A percentile compares a stretch with the other conserved stretches of the same genome.
Conservation (phyloP, 1,140 invertebrate genomes). For the Parasteatoda tepidariorum region DNA sequence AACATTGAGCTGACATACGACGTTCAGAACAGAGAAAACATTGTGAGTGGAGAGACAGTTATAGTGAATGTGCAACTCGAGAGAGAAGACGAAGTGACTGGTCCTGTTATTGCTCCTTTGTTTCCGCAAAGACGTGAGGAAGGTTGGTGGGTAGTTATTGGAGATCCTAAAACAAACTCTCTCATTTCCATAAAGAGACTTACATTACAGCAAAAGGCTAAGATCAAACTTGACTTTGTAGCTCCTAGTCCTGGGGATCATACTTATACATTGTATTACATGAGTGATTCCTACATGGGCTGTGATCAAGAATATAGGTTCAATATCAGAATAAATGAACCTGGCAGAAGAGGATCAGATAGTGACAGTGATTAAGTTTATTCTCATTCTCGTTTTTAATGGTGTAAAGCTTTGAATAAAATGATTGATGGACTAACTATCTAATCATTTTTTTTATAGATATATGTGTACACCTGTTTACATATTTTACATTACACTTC, state of each 20-base stretch:
- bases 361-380: conserved; percentile 54
- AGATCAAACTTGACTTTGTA: conserved; percentile 95
- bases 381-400: background rate
- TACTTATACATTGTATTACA: conserved; percentile 96
- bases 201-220: conserved; percentile 92
- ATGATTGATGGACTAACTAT: too few species aligned
- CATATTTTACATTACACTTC: too few species aligned
- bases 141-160: conserved; percentile 99
- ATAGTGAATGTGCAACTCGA: conserved; percentile 93
- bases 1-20: conserved; percentile 98
- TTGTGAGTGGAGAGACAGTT: conserved; percentile 84
- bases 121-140: conserved; percentile 99
- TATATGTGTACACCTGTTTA: too few species aligned
- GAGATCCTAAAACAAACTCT: conserved; percentile 93
- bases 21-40: conserved; percentile 82
- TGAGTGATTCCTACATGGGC: conserved; percentile 98
- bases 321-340: conserved; percentile 77
- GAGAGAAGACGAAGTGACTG: conserved; percentile 95
- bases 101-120: conserved; percentile 96
- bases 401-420: too few species aligned
- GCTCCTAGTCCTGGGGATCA: conserved; percentile 84
- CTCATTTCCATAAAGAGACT: conserved; percentile 96
- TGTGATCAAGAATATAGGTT: conserved; percentile 98
- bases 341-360: conserved; percentile 8
- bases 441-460: too few species aligned